Percentiles rank a stretch among this genome's conserved stretches.
phyloP scores from a whole-genome alignment of 2,888 invertebrate genomes.

The Gari tellinella region DNA sequence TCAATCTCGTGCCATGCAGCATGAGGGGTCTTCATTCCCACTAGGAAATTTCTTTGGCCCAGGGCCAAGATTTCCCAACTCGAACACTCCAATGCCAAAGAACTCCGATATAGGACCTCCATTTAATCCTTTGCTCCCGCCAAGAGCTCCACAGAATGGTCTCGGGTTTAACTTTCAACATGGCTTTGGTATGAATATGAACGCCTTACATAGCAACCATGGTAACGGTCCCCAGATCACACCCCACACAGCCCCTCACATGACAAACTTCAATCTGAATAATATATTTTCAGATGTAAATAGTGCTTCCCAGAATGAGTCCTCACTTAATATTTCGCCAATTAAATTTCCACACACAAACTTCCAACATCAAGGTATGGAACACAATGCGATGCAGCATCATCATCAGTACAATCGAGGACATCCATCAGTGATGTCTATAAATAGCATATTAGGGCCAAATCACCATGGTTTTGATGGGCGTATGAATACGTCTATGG shows the following conservation, averaged over 20 bases:
- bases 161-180: conserved; percentile 81
- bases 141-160: conserved; percentile 79
- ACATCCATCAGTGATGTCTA: conserved; percentile 81
- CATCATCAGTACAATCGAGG: conserved; percentile 81
- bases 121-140: conserved; percentile 77
- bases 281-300: conserved; percentile 79
- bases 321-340: conserved; percentile 81
- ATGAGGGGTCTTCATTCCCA: conserved; percentile 79
- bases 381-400: conserved; percentile 77
- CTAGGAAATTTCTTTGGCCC: conserved; percentile 78
- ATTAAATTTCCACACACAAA: conserved; percentile 83
- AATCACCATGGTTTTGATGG: conserved; percentile 83
- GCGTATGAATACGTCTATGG: conserved; percentile 78
- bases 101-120: conserved; percentile 72
- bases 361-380: conserved; percentile 77
- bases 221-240: conserved; percentile 74
- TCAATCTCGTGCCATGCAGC: conserved; percentile 74
- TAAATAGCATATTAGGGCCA: conserved; percentile 83
- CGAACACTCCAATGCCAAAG: conserved; percentile 74
- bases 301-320: conserved; percentile 73
- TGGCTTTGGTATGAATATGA: conserved; percentile 79
- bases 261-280: conserved; percentile 82
- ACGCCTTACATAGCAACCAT: conserved; percentile 75
- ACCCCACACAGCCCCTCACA: conserved; percentile 78
- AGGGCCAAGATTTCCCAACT: conserved; percentile 72